phyloP scores from a whole-genome alignment of 2,113 vertebrate genomes.

The Mobula hypostoma region DNA sequence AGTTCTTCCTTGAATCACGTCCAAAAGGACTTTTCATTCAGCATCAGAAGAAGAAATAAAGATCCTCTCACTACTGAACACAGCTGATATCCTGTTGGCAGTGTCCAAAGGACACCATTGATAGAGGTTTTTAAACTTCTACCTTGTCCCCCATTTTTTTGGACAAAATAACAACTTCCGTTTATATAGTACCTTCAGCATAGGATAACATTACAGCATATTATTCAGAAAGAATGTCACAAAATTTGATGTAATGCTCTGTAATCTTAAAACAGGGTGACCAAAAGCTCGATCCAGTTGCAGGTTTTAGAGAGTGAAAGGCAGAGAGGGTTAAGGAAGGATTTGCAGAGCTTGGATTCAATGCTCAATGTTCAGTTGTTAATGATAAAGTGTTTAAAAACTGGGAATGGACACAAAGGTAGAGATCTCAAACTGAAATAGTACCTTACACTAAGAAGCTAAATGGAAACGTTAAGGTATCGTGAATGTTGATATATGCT shows the following conservation, averaged over 20 bases:
- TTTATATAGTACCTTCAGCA: background rate
- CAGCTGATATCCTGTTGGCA: background rate
- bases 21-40: conserved; percentile 16
- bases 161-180: background rate
- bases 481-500: background rate
- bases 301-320: background rate
- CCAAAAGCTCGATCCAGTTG: background rate
- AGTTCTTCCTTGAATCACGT: background rate
- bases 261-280: background rate
- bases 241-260: background rate
- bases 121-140: background rate
- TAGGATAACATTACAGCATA: background rate
- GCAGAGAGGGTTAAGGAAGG: background rate
- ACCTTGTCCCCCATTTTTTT: background rate
- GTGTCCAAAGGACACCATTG: background rate
- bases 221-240: background rate
- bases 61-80: background rate
- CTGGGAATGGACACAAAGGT: background rate
- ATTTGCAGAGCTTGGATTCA: no score
- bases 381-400: no score
- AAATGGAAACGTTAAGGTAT: background rate
- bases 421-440: background rate
- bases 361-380: background rate
- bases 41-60: background rate
- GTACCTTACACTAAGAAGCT: background rate